Conservation (phyloP, 2,797 vertebrate species). For the Leptodactylus fallax region DNA sequence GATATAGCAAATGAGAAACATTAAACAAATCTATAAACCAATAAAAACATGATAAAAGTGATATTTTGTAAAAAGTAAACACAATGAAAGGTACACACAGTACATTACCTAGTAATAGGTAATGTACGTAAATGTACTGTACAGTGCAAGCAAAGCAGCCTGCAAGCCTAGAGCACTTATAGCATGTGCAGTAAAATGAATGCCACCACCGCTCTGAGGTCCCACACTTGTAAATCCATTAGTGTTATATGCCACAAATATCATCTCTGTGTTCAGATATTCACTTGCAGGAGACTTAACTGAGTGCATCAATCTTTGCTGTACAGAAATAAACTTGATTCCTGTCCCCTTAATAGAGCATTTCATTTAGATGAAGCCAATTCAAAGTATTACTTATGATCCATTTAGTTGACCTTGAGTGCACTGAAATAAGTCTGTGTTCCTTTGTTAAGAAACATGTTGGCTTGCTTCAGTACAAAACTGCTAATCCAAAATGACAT, state of each 20-base stretch:
- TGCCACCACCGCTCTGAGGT: not conserved
- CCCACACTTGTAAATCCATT: not conserved
- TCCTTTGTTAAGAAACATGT: conserved; percentile 26
- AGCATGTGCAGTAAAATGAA: not conserved
- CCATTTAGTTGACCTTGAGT: conserved; percentile 27
- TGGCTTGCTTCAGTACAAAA: conserved; percentile 1
- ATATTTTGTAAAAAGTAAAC: too few species aligned
- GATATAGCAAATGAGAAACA: too few species aligned
- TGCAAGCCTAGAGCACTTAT: too few species aligned
- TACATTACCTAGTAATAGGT: not conserved
- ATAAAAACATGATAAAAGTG: too few species aligned
- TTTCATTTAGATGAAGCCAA: conserved; percentile 40
- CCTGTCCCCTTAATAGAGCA: conserved; percentile 13
- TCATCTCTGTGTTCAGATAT: not conserved
- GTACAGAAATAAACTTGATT: conserved; percentile 21
- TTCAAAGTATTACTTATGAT: conserved; percentile 41
- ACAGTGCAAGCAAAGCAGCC: not conserved
- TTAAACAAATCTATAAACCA: too few species aligned
- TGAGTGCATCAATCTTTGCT: conserved; percentile 7
- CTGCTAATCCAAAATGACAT: conserved; percentile 31
- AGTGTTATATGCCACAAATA: not conserved
- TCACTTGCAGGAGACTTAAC: conserved; percentile 7
- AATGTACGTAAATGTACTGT: not conserved
- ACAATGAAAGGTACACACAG: not conserved
- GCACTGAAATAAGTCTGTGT: conserved; percentile 23